phyloP scores from a whole-genome alignment of 2,113 vertebrate species.

The Plotosus lineatus region DNA sequence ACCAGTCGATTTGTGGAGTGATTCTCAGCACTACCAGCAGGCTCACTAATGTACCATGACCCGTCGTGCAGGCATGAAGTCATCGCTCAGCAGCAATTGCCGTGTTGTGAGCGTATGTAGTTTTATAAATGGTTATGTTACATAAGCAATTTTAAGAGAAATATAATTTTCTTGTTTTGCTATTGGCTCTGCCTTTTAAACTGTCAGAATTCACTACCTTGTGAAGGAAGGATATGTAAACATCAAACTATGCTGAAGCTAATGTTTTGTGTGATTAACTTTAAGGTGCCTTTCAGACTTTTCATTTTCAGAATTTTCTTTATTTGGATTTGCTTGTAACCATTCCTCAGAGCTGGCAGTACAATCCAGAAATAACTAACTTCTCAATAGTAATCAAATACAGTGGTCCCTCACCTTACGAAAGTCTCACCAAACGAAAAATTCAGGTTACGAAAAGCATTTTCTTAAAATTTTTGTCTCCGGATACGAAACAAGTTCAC shows the following conservation, averaged over 20 bases:
- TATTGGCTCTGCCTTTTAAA: background rate
- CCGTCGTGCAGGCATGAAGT: background rate
- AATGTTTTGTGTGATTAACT: slow-evolving; percentile 8
- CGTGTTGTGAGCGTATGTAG: background rate
- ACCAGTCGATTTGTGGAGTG: no score
- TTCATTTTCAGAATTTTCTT: slow-evolving; percentile 23
- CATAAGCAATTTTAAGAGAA: background rate
- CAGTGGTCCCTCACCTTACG: no score
- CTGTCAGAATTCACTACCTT: background rate
- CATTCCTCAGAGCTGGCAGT: background rate
- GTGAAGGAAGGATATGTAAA: background rate
- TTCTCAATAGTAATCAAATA: background rate
- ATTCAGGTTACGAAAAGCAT: no score
- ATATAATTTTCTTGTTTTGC: background rate
- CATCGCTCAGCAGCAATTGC: background rate
- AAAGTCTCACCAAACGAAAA: no score
- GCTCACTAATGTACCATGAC: background rate
- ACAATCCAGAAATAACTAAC: background rate
- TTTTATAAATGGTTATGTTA: background rate
- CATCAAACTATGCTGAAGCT: background rate
- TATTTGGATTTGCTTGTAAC: slow-evolving; percentile 14
- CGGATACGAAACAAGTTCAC: no score
- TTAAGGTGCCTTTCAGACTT: background rate
- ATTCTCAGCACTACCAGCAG: background rate
- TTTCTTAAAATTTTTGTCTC: no score